Percentiles rank a stretch among this genome's conserved stretches.
These are phyloP conservation scores for Pimpla rufipes DNA, from an alignment of 2,888 invertebrate species.

Conservation along the genomic window DNA sequence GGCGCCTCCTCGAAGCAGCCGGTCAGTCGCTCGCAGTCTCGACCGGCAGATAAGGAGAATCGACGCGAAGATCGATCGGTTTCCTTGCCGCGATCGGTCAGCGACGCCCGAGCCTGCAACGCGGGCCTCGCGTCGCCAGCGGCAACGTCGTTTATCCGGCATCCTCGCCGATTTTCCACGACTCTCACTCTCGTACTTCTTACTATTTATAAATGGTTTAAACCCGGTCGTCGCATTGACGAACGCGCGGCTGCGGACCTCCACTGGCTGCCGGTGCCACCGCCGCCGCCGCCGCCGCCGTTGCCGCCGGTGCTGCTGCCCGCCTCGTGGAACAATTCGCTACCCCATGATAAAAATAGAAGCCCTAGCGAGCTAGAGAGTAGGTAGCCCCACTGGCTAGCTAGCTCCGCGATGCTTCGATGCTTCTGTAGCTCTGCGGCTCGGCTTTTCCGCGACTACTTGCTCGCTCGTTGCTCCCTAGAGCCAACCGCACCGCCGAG, in stretches of 20 bases:
- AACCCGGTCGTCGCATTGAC: slow-evolving; percentile 82
- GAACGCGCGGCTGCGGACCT: slow-evolving; percentile 75
- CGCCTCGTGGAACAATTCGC: slow-evolving; percentile 82
- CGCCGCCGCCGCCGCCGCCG: slow-evolving; percentile 24
- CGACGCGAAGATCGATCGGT: slow-evolving; percentile 47
- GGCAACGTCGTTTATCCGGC: slow-evolving; percentile 49
- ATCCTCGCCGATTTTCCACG: slow-evolving; percentile 76
- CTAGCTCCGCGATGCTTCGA: slow-evolving; percentile 46
- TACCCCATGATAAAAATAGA: slow-evolving; percentile 85
- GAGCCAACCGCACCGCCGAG: slow-evolving; percentile 28
- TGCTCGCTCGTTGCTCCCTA: slow-evolving; percentile 46
- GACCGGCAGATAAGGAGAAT: slow-evolving; percentile 9
- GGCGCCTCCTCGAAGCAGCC: no score
- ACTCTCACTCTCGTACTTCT: slow-evolving; percentile 74
- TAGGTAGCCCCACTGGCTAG: slow-evolving; percentile 63
- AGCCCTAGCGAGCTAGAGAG: slow-evolving; percentile 82
- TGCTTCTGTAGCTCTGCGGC: slow-evolving; percentile 27
- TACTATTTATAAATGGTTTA: slow-evolving; percentile 83
- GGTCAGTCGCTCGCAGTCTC: neutral
- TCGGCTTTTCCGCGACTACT: slow-evolving; percentile 24
- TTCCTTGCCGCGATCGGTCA: slow-evolving; percentile 1
- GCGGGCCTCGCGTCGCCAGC: slow-evolving; percentile 14
- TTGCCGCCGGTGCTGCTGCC: slow-evolving; percentile 57
- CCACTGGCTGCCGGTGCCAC: slow-evolving; percentile 54
- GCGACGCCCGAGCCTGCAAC: neutral